phyloP scores from a whole-genome alignment of 2,113 vertebrate species.

The Cochlearius cochlearius region DNA sequence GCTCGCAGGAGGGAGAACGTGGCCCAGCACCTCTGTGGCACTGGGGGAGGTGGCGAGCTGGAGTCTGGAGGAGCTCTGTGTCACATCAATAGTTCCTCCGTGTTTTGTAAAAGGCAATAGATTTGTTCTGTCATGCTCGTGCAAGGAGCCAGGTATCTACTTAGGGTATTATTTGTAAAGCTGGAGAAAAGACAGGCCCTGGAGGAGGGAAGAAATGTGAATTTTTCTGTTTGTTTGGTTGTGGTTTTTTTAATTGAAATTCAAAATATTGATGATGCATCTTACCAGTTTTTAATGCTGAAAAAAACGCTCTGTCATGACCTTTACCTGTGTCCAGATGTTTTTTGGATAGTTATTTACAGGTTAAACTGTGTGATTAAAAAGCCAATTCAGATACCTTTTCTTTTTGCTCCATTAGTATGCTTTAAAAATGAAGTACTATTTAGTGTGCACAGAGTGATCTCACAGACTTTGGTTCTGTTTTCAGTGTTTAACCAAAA shows the following conservation, averaged over 20 bases:
- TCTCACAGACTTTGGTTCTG: not conserved
- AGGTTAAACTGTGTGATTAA: not conserved
- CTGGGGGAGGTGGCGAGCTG: rapidly evolving
- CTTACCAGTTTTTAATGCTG: not conserved
- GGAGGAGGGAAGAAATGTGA: not conserved
- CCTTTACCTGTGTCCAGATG: not conserved
- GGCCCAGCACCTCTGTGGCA: not conserved
- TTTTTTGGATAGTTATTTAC: not conserved
- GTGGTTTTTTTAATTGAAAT: not conserved
- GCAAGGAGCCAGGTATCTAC: not conserved
- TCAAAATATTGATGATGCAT: not conserved
- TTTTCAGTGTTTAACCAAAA: conserved; percentile 39
- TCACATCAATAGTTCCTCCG: rapidly evolving
- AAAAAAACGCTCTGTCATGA: not conserved
- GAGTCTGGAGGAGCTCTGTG: not conserved
- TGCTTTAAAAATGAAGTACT: not conserved
- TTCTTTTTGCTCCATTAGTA: not conserved
- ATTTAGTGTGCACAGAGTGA: not conserved
- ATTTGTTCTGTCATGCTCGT: not conserved
- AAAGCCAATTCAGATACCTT: not conserved
- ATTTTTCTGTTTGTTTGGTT: not conserved
- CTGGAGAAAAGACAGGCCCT: not conserved
- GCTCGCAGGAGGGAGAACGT: not conserved
- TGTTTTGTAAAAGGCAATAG: not conserved
- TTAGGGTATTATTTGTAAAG: not conserved